Base-by-base conservation (phyloP, 2,888 invertebrate genomes). In the Drosophila anomelani region DNA sequence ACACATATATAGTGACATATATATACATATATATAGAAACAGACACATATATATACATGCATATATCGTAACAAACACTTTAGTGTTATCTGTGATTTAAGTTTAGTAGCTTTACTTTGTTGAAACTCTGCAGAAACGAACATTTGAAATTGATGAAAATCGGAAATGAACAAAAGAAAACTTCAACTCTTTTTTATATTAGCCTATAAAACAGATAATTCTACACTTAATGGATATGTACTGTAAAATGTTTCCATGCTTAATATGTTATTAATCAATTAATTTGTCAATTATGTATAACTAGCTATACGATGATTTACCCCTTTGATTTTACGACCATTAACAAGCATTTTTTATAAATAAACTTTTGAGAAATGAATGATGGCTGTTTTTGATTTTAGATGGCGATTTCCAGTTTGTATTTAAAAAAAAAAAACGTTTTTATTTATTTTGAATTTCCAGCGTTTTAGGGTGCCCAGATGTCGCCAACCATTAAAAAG, bases 41-140 rank as follows among this genome's bases (percentile, higher is more conserved):
- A 75, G 69, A 80, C 51, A 76, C 68, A 71, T 38, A 60, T 47
- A 71, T 68, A 78, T 51, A 77, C 58, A 71, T 49, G 73, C 69
- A 82, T 83, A 80, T 80, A 86, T 79, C 75, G 87, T 79, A 83
- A 85, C 81, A 85, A 88, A 89, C 89, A 89, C 85, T 61, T 88
- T 90, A 91, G 89, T 89, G 89, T 91, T 90, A 91, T 92, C 91
- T 92, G 91, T 92, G 91, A 92, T 92, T 92, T 92, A 92, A 91
- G 91, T 92, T 86, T 92, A 92, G 89, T 90, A 91, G 90, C 85
- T 86, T 88, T 88, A 89, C 83, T 83, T 87, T 87, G 90, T 90
- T 88, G 79, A 85, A 84, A 88, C 77, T 78, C 70, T 73, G 70
- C 66, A 70, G 57, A 55, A 51, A 59, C 41, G 38, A 62, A 70